Base-by-base conservation (phyloP, 2,888 invertebrate species). In the Zonitis immaculata region DNA sequence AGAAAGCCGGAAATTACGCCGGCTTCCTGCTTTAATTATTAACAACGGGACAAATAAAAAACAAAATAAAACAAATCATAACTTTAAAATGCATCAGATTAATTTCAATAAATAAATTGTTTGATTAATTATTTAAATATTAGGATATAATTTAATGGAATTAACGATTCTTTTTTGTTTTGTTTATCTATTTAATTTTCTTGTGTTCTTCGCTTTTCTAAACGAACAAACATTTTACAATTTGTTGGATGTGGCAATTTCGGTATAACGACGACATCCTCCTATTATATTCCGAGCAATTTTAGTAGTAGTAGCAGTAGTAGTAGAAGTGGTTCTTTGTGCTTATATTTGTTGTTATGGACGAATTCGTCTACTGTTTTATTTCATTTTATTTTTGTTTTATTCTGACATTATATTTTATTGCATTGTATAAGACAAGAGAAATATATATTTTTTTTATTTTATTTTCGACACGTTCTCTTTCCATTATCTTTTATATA, bases 401-500 rank as follows among this genome's bases (percentile, higher is more conserved):
- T 14, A 32, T 45, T 35, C 22, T 18, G n/a, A 22, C 25, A 27
- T 20, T 53, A 28, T 44, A 51, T 47, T 39, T 54, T 54, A 54
- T 54, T 26, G 28, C 54, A 16, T 35, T 27, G 39, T 28, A 25
- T 47, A 51, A 39, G 45, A 48, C 45, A 52, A 50, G 52, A 56
- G n/a, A 49, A 56, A 32, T 47, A 32, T 42, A 35, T n/a, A 44
- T 56, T 47, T 52, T 52, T 49, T 56, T 56, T 47, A 44, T 56
- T 56, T 52, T 56, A 56, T 56, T 56, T 47, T 32, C 30, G 44
- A 28, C 56, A 56, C 56, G 56, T 52, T 47, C 42, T 47, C 47
- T 52, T 56, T 52, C 52, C 52, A 52, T 56, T 56, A 56, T 56
- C 56, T 56, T 56, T 56, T 47, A 52, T 56, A 56, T n/a, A n/a